phyloP scores from a whole-genome alignment of 1,140 invertebrate species.

The Sipha flava region DNA sequence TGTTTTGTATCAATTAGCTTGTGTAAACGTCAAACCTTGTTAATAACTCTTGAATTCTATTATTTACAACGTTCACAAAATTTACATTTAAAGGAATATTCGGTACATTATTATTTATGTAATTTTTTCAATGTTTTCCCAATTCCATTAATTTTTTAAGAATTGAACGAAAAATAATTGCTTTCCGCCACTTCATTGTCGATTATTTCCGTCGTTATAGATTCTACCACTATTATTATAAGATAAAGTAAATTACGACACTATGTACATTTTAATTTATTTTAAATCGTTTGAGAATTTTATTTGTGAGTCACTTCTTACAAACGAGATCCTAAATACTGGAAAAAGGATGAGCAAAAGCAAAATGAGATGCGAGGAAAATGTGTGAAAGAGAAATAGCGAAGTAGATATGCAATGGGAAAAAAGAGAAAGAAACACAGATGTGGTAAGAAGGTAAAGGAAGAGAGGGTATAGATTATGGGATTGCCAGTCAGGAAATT shows the following conservation, averaged over 20 bases:
- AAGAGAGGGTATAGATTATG: neutral
- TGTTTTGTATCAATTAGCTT: too few species aligned
- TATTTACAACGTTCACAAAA: too few species aligned
- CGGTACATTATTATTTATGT: too few species aligned
- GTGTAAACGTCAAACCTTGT: too few species aligned
- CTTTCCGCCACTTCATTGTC: too few species aligned
- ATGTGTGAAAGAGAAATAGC: neutral
- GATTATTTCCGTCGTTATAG: neutral
- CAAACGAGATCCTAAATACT: neutral
- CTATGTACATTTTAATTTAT: slow-evolving; percentile 11
- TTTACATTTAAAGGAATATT: too few species aligned
- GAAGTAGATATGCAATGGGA: neutral
- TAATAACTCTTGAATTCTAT: too few species aligned
- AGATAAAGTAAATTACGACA: neutral
- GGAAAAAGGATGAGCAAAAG: neutral
- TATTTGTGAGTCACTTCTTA: neutral
- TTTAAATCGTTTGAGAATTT: slow-evolving; percentile 13
- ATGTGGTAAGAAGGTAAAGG: neutral
- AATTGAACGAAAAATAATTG: too few species aligned
- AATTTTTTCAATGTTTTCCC: too few species aligned
- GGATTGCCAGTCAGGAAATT: slow-evolving; percentile 31
- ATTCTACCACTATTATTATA: neutral
- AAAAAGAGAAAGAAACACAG: neutral
- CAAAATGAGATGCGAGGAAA: neutral
- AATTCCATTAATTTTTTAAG: too few species aligned